Conservation (phyloP, 2,113 vertebrate species). For the Macrotus californicus region DNA sequence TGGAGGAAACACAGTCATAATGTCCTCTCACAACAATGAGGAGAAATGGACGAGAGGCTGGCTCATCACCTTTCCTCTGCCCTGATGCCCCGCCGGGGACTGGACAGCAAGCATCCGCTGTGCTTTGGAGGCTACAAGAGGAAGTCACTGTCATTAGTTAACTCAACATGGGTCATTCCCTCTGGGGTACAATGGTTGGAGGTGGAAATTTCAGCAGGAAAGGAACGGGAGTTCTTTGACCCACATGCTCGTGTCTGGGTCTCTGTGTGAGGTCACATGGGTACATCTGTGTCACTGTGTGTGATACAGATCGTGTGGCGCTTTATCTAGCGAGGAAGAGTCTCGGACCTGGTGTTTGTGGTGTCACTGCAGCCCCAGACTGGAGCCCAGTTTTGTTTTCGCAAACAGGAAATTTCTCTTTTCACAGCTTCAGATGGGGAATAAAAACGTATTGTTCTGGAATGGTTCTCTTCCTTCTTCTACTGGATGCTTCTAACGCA, state of each 20-base stretch:
- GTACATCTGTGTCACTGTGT: not conserved
- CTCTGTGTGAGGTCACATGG: not conserved
- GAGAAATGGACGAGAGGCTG: conserved; percentile 77
- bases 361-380: not conserved
- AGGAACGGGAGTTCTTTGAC: conserved; percentile 43
- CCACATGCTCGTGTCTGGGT: not conserved
- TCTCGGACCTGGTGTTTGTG: not conserved
- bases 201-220: conserved; percentile 68
- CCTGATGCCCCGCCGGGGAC: conserved; percentile 74
- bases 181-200: conserved; percentile 50
- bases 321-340: not conserved
- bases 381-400: not conserved
- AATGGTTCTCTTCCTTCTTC: not conserved
- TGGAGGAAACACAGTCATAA: conserved; percentile 78
- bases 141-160: conserved; percentile 82
- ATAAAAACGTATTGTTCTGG: conserved; percentile 13
- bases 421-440: conserved; percentile 23
- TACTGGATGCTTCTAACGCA: not conserved
- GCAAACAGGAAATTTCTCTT: conserved; percentile 55
- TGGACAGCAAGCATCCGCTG: conserved; percentile 72
- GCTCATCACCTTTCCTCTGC: conserved; percentile 79
- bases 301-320: not conserved
- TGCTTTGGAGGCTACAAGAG: conserved; percentile 78
- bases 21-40: conserved; percentile 80
- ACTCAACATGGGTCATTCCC: conserved; percentile 63